A percentile compares a stretch with the other conserved stretches of the same genome.
These are phyloP conservation scores for Pseudomyrmex cubaensis DNA, from an alignment of 1,140 invertebrate genomes.

Conservation along the genomic window DNA sequence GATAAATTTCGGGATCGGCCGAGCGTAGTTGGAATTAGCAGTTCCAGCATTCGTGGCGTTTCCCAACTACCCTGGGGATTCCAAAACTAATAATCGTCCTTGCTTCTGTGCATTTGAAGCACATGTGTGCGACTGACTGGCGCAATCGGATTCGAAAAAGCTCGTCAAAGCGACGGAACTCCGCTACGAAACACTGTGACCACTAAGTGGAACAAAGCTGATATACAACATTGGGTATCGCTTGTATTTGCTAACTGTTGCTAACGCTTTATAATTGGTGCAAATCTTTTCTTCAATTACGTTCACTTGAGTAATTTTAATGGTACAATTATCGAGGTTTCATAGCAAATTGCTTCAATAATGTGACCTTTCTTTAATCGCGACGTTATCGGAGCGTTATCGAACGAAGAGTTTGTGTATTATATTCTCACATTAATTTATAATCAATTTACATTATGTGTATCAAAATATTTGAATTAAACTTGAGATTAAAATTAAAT, in stretches of 20 bases:
- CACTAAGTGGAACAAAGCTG: conserved; percentile 16
- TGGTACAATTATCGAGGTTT: background rate
- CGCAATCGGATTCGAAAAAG: conserved; percentile 68
- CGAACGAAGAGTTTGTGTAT: background rate
- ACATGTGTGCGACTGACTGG: conserved; percentile 59
- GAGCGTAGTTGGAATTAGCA: conserved; percentile 12
- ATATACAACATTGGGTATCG: background rate
- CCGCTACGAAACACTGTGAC: conserved; percentile 18
- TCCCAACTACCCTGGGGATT: conserved; percentile 46
- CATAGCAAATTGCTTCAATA: background rate
- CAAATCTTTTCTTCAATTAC: background rate
- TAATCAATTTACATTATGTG: no score
- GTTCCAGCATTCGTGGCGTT: conserved; percentile 16
- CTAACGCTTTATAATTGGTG: background rate
- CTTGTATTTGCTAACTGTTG: conserved; percentile 4
- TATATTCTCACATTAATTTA: no score
- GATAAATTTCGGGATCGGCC: background rate
- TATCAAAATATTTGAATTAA: no score
- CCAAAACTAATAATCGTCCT: conserved; percentile 68
- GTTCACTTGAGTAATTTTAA: background rate
- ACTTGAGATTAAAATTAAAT: no score
- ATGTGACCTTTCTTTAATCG: background rate
- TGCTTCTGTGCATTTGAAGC: conserved; percentile 49
- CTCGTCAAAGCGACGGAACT: conserved; percentile 67
- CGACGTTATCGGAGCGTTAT: background rate